A percentile compares a stretch with the other conserved stretches of the same genome.
These are phyloP conservation scores for Scartelaos histophorus DNA, from an alignment of 2,113 vertebrate species.

Conservation along the genomic window DNA sequence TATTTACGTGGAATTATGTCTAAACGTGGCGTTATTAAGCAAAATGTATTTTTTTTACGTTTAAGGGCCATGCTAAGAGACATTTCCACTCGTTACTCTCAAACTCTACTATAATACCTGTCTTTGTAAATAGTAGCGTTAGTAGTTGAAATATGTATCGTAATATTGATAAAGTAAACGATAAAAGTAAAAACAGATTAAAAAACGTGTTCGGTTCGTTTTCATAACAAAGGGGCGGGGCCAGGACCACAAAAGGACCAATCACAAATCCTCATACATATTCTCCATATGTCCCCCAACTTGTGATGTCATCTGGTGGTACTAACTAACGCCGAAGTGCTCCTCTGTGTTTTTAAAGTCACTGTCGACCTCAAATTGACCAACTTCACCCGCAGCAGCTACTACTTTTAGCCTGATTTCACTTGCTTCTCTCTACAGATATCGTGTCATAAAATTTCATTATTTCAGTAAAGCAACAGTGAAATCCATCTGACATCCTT, in stretches of 20 bases:
- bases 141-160: not conserved
- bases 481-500: too few species aligned
- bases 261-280: not conserved
- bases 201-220: not conserved
- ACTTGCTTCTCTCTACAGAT: too few species aligned
- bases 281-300: too few species aligned
- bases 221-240: conserved; percentile 2
- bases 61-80: not conserved
- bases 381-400: too few species aligned
- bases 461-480: too few species aligned
- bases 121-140: not conserved
- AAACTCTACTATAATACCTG: too few species aligned
- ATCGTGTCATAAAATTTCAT: too few species aligned
- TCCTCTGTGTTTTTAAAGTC: too few species aligned
- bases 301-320: not conserved
- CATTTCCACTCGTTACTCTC: not conserved
- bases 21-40: not conserved
- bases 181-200: not conserved
- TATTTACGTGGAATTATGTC: not conserved
- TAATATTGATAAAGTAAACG: too few species aligned
- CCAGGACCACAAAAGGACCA: not conserved
- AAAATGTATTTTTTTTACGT: not conserved
- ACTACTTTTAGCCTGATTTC: too few species aligned
- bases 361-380: too few species aligned
- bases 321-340: too few species aligned